Evolutionary conservation across 2,113 vertebrate genomes (phyloP).

Genomic region (Takifugu bimaculatus): DNA sequence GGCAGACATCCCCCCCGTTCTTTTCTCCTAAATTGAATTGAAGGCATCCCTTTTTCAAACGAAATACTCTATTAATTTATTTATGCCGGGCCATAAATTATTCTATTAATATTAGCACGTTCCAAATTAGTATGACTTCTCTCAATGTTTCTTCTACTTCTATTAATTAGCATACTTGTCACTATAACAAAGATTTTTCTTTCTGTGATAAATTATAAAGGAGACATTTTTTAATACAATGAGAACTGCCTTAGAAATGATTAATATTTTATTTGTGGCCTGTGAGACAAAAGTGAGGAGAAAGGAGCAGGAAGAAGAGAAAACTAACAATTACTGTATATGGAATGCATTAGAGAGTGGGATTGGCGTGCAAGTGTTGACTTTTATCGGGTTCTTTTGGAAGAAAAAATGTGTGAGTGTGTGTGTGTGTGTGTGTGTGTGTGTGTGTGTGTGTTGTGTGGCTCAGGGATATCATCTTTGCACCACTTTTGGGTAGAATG

Average conservation of each 20-base stretch:
- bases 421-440: constrained; percentile 18
- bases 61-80: constrained; percentile 81
- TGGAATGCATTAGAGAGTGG: constrained; percentile 50
- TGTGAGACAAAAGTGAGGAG: constrained; percentile 63
- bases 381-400: constrained; percentile 48
- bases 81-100: constrained; percentile 79
- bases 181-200: constrained; percentile 81
- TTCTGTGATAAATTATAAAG: constrained; percentile 80
- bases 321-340: constrained; percentile 61
- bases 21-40: constrained; percentile 69
- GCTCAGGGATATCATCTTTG: constrained; percentile 65
- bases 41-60: constrained; percentile 76
- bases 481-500: constrained; percentile 68
- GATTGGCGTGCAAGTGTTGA: constrained; percentile 45
- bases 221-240: constrained; percentile 78
- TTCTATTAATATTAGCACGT: constrained; percentile 82
- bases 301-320: constrained; percentile 50
- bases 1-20: constrained; percentile 39
- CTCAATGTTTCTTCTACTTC: constrained; percentile 69
- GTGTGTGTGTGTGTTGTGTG: constrained; percentile 15
- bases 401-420: constrained; percentile 1
- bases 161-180: constrained; percentile 78
- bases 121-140: constrained; percentile 76
- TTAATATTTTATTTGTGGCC: constrained; percentile 73
- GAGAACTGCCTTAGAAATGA: constrained; percentile 66